These are phyloP conservation scores for Heliothis peltigera DNA, from an alignment of 2,888 invertebrate species.

Conservation along the genomic window DNA sequence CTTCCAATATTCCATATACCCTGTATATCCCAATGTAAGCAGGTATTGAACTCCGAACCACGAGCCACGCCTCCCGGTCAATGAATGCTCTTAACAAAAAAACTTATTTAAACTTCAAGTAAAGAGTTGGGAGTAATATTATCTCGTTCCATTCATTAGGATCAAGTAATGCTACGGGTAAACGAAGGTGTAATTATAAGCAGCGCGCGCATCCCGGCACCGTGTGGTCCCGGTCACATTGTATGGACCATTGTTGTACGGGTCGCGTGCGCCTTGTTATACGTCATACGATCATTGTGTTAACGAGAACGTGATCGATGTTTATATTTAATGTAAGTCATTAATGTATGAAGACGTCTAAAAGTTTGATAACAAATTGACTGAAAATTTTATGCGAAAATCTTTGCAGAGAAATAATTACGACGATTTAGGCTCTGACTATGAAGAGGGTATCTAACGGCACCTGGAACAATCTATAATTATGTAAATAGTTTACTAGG, in stretches of 20 bases:
- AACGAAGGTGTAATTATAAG: slow-evolving; percentile 54
- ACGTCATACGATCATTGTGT: background rate
- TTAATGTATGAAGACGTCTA: too few relatives aligned
- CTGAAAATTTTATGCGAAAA: too few relatives aligned
- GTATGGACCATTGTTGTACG: slow-evolving; percentile 78
- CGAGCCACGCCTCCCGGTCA: slow-evolving; percentile 29
- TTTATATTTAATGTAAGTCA: too few relatives aligned
- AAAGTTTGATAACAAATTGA: too few relatives aligned
- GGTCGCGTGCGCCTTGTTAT: slow-evolving; percentile 63
- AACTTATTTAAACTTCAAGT: slow-evolving; percentile 31
- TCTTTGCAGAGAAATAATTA: too few relatives aligned
- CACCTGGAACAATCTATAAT: too few relatives aligned
- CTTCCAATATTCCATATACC: background rate
- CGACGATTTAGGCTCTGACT: too few relatives aligned
- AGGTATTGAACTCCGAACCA: background rate
- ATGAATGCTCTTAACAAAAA: slow-evolving; percentile 25
- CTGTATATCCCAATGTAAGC: too few relatives aligned
- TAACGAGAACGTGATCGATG: background rate
- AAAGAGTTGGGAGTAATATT: slow-evolving; percentile 27
- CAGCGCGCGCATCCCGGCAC: slow-evolving; percentile 59
- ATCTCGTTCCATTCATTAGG: slow-evolving; percentile 52
- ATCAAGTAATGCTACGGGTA: slow-evolving; percentile 54
- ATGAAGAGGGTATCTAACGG: too few relatives aligned
- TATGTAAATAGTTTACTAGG: too few relatives aligned
- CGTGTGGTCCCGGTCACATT: slow-evolving; percentile 69